phyloP scores from a whole-genome alignment of 2,113 vertebrate genomes.

The Syngnathoides biaculeatus region DNA sequence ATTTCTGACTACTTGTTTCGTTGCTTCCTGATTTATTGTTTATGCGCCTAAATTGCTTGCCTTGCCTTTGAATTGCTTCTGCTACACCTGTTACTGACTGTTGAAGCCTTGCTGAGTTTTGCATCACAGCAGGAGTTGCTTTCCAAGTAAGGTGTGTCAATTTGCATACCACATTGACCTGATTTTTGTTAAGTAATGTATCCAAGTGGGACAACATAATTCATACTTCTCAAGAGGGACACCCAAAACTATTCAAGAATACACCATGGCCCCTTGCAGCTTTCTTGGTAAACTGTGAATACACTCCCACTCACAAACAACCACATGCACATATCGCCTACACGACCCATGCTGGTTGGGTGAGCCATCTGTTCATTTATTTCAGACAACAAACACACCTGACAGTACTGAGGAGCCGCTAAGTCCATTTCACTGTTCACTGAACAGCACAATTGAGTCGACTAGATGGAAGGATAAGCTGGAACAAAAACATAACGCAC shows the following conservation, averaged over 20 bases:
- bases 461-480: conserved; percentile 71
- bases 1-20: too few species aligned
- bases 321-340: conserved; percentile 25
- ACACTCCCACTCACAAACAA: conserved; percentile 23
- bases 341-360: conserved; percentile 46
- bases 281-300: conserved; percentile 22
- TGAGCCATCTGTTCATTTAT: conserved; percentile 72
- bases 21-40: too few species aligned
- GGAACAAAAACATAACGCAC: conserved; percentile 70
- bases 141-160: conserved; percentile 31
- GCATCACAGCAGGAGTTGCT: too few species aligned
- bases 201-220: neutral
- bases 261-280: neutral
- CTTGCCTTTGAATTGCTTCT: too few species aligned
- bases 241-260: neutral
- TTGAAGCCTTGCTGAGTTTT: too few species aligned
- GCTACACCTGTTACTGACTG: too few species aligned
- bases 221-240: neutral
- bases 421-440: conserved; percentile 75
- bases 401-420: conserved; percentile 69
- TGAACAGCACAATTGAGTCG: conserved; percentile 71
- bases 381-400: conserved; percentile 71
- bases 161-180: conserved; percentile 24
- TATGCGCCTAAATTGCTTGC: too few species aligned
- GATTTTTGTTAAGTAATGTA: neutral